These are phyloP conservation scores for Salarias fasciatus DNA, from an alignment of 2,797 vertebrate genomes.

Conservation along the genomic window DNA sequence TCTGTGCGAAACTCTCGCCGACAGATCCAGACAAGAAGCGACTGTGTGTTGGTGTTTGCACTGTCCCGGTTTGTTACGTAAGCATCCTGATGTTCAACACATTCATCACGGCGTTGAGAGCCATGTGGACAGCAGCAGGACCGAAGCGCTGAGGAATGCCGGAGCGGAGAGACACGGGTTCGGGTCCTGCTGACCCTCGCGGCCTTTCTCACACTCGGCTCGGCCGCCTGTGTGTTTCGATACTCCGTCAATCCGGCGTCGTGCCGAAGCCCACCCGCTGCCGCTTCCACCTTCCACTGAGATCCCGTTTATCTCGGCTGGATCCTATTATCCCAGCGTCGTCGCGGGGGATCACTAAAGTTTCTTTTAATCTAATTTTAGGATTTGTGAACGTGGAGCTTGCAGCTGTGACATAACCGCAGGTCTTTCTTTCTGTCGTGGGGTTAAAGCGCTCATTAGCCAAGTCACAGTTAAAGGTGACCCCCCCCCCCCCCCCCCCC, in stretches of 20 bases:
- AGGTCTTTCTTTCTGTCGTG: too few relatives aligned
- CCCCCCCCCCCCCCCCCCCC: too few relatives aligned
- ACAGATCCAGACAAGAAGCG: too few relatives aligned
- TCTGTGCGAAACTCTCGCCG: too few relatives aligned
- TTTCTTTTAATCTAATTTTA: slow-evolving; percentile 53
- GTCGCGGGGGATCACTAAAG: slow-evolving; percentile 34
- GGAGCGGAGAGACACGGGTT: too few relatives aligned
- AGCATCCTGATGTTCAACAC: slow-evolving; percentile 15
- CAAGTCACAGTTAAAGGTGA: too few relatives aligned
- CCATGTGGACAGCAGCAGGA: too few relatives aligned
- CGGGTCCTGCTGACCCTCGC: neutral
- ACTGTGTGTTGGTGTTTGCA: too few relatives aligned
- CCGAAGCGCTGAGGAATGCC: too few relatives aligned
- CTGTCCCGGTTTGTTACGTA: slow-evolving; percentile 9
- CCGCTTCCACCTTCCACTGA: slow-evolving; percentile 3
- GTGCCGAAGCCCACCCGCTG: neutral
- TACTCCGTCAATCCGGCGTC: too few relatives aligned
- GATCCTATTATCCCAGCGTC: slow-evolving; percentile 26
- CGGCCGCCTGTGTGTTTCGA: too few relatives aligned
- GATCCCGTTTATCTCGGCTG: slow-evolving; percentile 8
- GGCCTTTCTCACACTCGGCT: slow-evolving; percentile 33
- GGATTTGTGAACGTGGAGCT: slow-evolving; percentile 38
- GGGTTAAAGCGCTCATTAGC: too few relatives aligned
- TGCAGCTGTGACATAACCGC: slow-evolving; percentile 23
- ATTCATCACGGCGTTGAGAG: slow-evolving; percentile 20